These are phyloP conservation scores for Archivesica marissinica DNA, from an alignment of 1,140 invertebrate species.

Conservation along the genomic window DNA sequence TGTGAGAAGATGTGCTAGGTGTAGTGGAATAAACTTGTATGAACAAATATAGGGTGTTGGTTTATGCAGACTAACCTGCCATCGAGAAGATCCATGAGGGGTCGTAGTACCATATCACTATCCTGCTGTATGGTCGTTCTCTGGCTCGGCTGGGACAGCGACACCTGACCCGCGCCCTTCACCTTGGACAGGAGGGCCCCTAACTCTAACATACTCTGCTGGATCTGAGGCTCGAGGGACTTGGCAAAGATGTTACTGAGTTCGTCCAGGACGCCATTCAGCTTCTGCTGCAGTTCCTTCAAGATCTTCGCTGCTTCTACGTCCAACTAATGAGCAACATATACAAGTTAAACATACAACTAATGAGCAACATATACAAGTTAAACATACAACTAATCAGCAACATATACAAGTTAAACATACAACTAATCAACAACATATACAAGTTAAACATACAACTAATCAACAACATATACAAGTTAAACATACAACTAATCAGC, in stretches of 20 bases:
- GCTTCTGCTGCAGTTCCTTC: constrained; percentile 97
- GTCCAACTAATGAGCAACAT: constrained; percentile 91
- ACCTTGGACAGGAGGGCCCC: constrained; percentile 95
- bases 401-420: too few relatives aligned
- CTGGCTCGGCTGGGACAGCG: constrained; percentile 88
- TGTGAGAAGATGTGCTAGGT: too few relatives aligned
- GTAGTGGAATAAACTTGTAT: too few relatives aligned
- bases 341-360: too few relatives aligned
- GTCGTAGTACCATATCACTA: constrained; percentile 97
- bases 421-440: too few relatives aligned
- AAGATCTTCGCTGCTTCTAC: constrained; percentile 98
- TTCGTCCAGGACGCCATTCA: constrained; percentile 97
- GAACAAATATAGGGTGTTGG: too few relatives aligned
- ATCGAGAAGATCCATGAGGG: constrained; percentile 98
- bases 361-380: too few relatives aligned
- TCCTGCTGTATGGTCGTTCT: constrained; percentile 86
- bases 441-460: too few relatives aligned
- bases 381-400: too few relatives aligned
- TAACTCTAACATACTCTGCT: constrained; percentile 96
- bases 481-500: too few relatives aligned
- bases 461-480: too few relatives aligned
- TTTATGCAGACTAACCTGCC: constrained; percentile 89
- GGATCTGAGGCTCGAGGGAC: constrained; percentile 96
- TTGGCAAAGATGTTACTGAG: constrained; percentile 98
- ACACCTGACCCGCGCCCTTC: constrained; percentile 91